Evolutionary conservation across 2,888 invertebrate genomes (phyloP).

Genomic region (Gari tellinella): DNA sequence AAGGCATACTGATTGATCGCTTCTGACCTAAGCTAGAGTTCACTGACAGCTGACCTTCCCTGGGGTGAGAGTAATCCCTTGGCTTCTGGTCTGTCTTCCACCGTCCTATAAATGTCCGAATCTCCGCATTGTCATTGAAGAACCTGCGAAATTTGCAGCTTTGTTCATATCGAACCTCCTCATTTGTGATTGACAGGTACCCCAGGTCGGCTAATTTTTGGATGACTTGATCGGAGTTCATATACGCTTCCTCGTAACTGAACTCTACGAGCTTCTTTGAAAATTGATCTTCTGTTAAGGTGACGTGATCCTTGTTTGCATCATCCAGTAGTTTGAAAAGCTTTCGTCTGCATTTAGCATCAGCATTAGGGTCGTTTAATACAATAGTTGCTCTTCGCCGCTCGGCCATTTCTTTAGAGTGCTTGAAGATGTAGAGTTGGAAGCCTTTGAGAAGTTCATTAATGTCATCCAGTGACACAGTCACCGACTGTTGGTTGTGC

Average conservation of each 20-base stretch:
- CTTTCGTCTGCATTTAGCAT: constrained; percentile 12
- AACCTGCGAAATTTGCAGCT: no score
- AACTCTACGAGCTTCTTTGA: constrained; percentile 3
- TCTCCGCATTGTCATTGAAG: no score
- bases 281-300: constrained; percentile 16
- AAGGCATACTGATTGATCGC: no score
- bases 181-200: constrained; percentile 20
- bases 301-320: neutral
- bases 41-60: no score
- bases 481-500: neutral
- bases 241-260: constrained; percentile 15
- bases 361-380: constrained; percentile 15
- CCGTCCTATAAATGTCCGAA: no score
- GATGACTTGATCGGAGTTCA: constrained; percentile 19
- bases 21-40: no score
- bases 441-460: constrained; percentile 14
- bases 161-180: no score
- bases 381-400: constrained; percentile 13
- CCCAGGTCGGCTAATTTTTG: constrained; percentile 2
- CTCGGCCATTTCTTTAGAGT: constrained; percentile 13
- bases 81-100: no score
- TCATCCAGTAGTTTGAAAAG: constrained; percentile 2
- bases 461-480: constrained; percentile 1
- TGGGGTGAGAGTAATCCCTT: no score
- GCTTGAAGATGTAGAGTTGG: constrained; percentile 12